Evolutionary conservation across 1,140 invertebrate genomes (phyloP), one percentile per base, ranked within the genome.

Genomic region (Halictus rubicundus): DNA sequence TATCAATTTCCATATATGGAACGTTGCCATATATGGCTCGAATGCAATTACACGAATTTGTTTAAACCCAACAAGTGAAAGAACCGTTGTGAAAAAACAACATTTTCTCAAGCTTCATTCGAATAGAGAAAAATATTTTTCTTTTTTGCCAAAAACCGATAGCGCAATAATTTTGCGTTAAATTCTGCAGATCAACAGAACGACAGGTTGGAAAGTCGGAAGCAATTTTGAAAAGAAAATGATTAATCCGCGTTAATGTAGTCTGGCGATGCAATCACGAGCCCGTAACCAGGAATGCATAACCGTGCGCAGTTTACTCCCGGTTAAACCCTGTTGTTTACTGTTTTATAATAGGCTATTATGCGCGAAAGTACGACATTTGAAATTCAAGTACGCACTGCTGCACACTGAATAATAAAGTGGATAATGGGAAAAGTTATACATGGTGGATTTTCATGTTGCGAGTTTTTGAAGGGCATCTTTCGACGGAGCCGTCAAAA

Each of bases 381-480:
- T 61, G 70, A 61, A 72, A 72, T 46, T 72, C 59, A 72, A 61
- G 59, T 49, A 8, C 23, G 59, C 23, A 61, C 23, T 9, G n/a
- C 19, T 37, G 59, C 69, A 9, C 19, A 46, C 61, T 32, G 39
- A 10, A 39, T 46, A 72, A 21, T 46, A 61, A 72, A 72, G 7
- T 32, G 5, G 23, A 25, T 1, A 27, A 12, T 27, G 70, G 61
- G 61, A 42, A 70, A 46, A 59, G 68, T 60, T 71, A 70, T 14
- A 59, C 27, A 12, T 8, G 27, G 10, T 8, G 21, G 10, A 37
- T 70, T 10, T 9, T 7, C 1, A 39, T 8, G 23, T 14, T 16
- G 61, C 19, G 39, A 39, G 8, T 9, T 54, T 54, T 54, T 10
- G 32, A 32, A 27, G 14, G 4, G 6, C 12, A n/a, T 61, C 32